phyloP scores from a whole-genome alignment of 2,888 invertebrate species.

The Dendrolimus pini region DNA sequence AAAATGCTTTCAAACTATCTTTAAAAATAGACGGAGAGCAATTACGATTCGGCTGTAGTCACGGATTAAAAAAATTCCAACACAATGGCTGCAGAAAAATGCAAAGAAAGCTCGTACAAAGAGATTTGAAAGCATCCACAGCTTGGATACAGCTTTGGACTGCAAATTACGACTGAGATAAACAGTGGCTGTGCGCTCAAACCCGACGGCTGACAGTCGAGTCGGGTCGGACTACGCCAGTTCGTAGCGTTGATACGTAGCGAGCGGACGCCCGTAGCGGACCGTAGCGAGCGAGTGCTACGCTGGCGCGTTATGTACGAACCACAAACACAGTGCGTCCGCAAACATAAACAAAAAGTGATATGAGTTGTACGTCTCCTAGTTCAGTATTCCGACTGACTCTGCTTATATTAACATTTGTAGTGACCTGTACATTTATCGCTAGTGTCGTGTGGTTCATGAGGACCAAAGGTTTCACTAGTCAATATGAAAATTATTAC shows the following conservation, averaged over 20 bases:
- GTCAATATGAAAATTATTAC: conserved; percentile 74
- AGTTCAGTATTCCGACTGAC: conserved; percentile 63
- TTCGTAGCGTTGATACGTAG: conserved; percentile 51
- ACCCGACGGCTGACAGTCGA: conserved; percentile 17
- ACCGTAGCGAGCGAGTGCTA: conserved; percentile 44
- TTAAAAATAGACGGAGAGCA: conserved; percentile 24
- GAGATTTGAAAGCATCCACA: conserved; percentile 68
- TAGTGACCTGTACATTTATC: conserved; percentile 64
- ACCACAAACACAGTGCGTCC: conserved; percentile 44
- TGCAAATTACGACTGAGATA: conserved; percentile 66
- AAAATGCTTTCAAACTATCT: conserved; percentile 12
- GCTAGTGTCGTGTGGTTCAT: conserved; percentile 69
- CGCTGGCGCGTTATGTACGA: conserved; percentile 63
- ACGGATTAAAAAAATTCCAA: conserved; percentile 44
- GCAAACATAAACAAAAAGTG: conserved; percentile 71
- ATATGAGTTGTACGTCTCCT: conserved; percentile 72
- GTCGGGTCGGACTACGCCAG: conserved; percentile 46
- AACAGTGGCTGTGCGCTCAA: conserved; percentile 50
- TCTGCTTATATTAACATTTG: conserved; percentile 62
- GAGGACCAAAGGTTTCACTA: conserved; percentile 48
- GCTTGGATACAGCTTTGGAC: conserved; percentile 61
- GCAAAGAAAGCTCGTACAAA: conserved; percentile 62
- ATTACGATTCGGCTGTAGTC: conserved; percentile 34
- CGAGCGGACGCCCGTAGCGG: conserved; percentile 53
- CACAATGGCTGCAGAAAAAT: conserved; percentile 58